Evolutionary conservation across 1,140 invertebrate species (phyloP).

Genomic region (Rhynchophorus ferrugineus): DNA sequence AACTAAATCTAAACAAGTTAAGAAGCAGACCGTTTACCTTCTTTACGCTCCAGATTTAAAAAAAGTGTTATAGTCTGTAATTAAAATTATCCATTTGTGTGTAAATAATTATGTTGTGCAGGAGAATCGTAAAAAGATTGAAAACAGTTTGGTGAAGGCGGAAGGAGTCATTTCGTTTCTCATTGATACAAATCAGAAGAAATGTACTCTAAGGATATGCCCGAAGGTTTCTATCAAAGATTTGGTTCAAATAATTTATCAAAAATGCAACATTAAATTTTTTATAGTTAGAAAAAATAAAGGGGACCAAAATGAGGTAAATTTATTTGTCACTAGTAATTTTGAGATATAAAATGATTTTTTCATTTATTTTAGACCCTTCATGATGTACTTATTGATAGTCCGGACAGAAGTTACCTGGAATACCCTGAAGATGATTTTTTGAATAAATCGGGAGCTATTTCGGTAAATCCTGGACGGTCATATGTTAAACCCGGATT

Average conservation of each 20-base stretch:
- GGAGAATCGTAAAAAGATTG: constrained; percentile 13
- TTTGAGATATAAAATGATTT: background rate
- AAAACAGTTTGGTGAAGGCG: constrained; percentile 18
- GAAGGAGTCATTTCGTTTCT: constrained; percentile 25
- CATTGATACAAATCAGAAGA: constrained; percentile 15
- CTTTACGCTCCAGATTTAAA: constrained; percentile 16
- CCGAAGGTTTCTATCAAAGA: constrained; percentile 18
- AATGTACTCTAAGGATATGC: constrained; percentile 23
- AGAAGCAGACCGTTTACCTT: constrained; percentile 18
- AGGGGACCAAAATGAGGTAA: constrained; percentile 19
- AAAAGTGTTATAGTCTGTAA: constrained; percentile 4
- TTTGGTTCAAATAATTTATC: constrained; percentile 16
- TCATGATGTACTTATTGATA: constrained; percentile 12
- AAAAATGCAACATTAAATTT: constrained; percentile 13
- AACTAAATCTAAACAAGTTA: constrained; percentile 6
- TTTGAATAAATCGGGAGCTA: constrained; percentile 12
- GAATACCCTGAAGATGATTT: constrained; percentile 25
- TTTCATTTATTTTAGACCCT: constrained; percentile 14
- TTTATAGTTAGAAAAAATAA: constrained; percentile 20
- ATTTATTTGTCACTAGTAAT: background rate
- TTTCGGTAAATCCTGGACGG: constrained; percentile 1
- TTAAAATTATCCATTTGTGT: constrained; percentile 3
- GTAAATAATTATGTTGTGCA: constrained; percentile 4
- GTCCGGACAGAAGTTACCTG: constrained; percentile 7
- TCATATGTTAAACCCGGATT: constrained; percentile 5